phyloP scores from a whole-genome alignment of 2,888 invertebrate species.

The Azorinus chamasolen region DNA sequence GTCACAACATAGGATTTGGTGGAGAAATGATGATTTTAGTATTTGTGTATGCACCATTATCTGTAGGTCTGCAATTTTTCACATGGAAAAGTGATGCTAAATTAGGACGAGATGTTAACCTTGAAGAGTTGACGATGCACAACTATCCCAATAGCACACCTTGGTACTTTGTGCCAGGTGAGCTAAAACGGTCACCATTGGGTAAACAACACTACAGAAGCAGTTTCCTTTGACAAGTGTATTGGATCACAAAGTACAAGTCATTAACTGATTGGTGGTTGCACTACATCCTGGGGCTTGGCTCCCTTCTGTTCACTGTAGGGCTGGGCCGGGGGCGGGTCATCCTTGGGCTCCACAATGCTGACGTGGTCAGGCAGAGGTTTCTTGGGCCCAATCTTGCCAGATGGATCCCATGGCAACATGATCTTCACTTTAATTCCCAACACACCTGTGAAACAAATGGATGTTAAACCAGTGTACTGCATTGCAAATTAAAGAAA shows the following conservation, averaged over 20 bases:
- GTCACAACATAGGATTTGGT: no score
- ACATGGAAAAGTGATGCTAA: no score
- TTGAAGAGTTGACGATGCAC: no score
- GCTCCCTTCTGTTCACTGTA: conserved; percentile 92
- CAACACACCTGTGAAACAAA: conserved; percentile 88
- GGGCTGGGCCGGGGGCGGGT: conserved; percentile 90
- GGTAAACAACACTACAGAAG: no score
- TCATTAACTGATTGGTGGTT: conserved; percentile 44
- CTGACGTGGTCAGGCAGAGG: conserved; percentile 99
- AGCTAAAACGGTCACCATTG: no score
- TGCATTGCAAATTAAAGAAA: no score
- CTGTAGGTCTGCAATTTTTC: no score
- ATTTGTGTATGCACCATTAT: no score
- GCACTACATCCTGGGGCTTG: conserved; percentile 86
- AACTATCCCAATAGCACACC: no score
- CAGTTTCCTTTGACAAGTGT: not conserved
- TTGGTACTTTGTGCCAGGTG: no score
- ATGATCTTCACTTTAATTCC: conserved; percentile 98
- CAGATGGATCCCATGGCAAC: conserved; percentile 99
- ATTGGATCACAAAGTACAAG: not conserved
- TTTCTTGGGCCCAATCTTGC: conserved; percentile 98
- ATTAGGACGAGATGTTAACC: no score
- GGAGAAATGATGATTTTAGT: no score
- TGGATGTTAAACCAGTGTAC: not conserved
- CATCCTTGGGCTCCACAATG: conserved; percentile 99